These are phyloP conservation scores for Saxidomus purpurata DNA, from an alignment of 1,140 invertebrate genomes.

Conservation along the genomic window DNA sequence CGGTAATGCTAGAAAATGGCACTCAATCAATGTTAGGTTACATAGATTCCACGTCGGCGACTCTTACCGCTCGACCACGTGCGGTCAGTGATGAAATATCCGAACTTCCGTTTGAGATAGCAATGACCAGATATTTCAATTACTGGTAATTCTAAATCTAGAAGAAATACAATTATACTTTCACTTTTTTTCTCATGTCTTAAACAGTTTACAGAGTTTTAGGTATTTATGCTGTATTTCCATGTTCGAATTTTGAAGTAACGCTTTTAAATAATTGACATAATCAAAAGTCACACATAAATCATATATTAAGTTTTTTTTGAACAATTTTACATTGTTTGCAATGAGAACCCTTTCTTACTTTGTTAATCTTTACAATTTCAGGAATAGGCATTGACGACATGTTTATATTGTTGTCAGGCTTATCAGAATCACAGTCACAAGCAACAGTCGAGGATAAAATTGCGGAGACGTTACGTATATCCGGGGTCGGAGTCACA, in stretches of 20 bases:
- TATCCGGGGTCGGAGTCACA: constrained; percentile 98
- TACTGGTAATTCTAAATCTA: no score
- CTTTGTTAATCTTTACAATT: neutral
- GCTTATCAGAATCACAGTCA: constrained; percentile 75
- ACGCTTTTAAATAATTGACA: neutral
- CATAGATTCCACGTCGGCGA: no score
- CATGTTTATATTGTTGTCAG: constrained; percentile 97
- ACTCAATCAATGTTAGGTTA: no score
- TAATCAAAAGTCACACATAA: neutral
- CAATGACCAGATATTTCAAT: no score
- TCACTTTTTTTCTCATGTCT: neutral
- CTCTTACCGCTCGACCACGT: no score
- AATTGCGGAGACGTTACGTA: constrained; percentile 94
- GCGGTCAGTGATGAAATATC: no score
- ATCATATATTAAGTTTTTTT: neutral
- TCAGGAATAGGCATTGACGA: constrained; percentile 97
- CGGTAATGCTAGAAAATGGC: no score
- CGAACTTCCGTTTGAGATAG: no score
- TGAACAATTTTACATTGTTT: neutral
- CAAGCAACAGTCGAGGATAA: constrained; percentile 91
- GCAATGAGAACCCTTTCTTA: neutral
- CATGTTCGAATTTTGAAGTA: neutral
- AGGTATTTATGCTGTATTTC: neutral
- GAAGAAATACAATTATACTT: no score
- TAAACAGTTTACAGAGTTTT: neutral